Evolutionary conservation across 1,140 invertebrate genomes (phyloP), one percentile per base, ranked within the genome.

Genomic region (Solenopsis fugax): DNA sequence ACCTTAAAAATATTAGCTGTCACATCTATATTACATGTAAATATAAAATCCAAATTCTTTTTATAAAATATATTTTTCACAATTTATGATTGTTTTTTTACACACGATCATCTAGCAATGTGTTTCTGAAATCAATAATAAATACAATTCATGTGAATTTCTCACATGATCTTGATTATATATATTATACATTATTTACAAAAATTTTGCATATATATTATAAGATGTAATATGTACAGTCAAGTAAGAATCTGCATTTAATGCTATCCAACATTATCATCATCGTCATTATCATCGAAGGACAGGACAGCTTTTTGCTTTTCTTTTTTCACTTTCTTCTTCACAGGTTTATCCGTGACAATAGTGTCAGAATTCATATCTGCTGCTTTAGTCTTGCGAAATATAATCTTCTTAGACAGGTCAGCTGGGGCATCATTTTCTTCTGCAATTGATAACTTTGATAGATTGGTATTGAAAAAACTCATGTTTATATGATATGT

Each of bases 381-480:
- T 87, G 65, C 82, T 88, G 75, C 37, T 89, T 91, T 92, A 81
- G 95, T 94, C 80, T 95, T 93, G 82, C 95, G 95, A 88, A 97
- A 97, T 67, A 96, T 92, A 34, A 97, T 94, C 29, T 95, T 95
- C 76, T 95, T 94, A n/a, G 93, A 93, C 78, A 96, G 92, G 91
- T 96, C 96, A 18, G 96, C 96, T 52, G 96, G 96, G 24, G 92
- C 92, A 84, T 93, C 94, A 52, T 93, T 94, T 92, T 96, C 95
- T 86, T 96, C 96, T 96, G 89, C 87, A 93, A 86, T 89, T 84
- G 24, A 82, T 77, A 65, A 24, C 0, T 86, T 58, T 45, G 1
- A 60, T 50, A 18, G 13, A 76, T 64, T 29, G 13, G 10, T 45
- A 37, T 34, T 21, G 29, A 29, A 41, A 16, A 54, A 41, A 21